Conservation (phyloP, 1,140 invertebrate genomes). For the Patella vulgata region DNA sequence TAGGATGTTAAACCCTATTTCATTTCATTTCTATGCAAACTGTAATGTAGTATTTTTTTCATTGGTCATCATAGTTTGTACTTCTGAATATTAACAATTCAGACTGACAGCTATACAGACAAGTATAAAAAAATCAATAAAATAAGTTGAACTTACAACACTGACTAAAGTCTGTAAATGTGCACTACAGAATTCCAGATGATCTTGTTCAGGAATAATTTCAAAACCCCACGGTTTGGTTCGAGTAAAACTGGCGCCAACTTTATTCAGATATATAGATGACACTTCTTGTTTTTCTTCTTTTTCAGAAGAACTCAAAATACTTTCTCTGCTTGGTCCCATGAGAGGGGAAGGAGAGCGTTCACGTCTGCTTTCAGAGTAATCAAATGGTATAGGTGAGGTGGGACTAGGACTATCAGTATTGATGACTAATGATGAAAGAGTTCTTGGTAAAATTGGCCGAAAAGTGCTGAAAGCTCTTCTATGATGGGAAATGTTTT, state of each 20-base stretch:
- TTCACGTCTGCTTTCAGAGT: conserved; percentile 12
- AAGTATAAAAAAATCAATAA: not conserved
- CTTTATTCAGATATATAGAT: conserved; percentile 87
- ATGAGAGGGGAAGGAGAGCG: conserved; percentile 1
- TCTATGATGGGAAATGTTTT: conserved; percentile 56
- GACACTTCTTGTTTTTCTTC: conserved; percentile 73
- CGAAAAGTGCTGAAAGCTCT: conserved; percentile 69
- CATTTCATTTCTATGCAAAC: no score
- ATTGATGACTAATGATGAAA: conserved; percentile 80
- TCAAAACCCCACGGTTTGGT: conserved; percentile 59
- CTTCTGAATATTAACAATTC: no score
- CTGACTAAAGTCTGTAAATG: conserved; percentile 62
- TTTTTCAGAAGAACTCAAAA: conserved; percentile 2
- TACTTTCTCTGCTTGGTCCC: not conserved
- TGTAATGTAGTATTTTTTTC: no score
- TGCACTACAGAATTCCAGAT: conserved; percentile 63
- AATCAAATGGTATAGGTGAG: conserved; percentile 19
- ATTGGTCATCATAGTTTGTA: no score
- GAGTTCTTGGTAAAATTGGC: conserved; percentile 90
- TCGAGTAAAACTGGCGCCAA: conserved; percentile 85
- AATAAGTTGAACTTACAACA: conserved; percentile 50
- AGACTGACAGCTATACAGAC: not conserved
- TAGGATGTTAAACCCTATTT: no score
- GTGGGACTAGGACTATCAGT: conserved; percentile 34
- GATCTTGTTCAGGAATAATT: conserved; percentile 58